These are phyloP conservation scores for Diaperis boleti DNA, from an alignment of 2,888 invertebrate genomes.

Conservation along the genomic window DNA sequence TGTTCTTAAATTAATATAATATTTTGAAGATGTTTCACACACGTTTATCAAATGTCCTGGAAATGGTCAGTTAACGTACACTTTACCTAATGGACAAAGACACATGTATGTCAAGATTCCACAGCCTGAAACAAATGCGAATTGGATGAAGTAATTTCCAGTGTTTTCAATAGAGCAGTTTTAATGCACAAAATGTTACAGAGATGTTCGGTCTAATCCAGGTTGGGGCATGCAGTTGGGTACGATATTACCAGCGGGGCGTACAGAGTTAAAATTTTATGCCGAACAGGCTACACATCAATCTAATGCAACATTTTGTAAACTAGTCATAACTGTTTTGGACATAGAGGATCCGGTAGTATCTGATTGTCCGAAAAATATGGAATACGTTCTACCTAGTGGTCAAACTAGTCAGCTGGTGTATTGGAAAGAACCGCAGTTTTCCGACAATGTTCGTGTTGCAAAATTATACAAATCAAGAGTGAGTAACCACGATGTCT, in stretches of 20 bases:
- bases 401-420: constrained; percentile 71
- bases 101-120: constrained; percentile 68
- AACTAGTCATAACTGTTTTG: constrained; percentile 71
- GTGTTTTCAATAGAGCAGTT: not conserved
- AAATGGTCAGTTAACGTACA: constrained; percentile 69
- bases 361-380: constrained; percentile 72
- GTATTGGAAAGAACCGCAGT: constrained; percentile 76
- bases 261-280: constrained; percentile 71
- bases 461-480: constrained; percentile 72
- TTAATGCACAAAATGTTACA: constrained; percentile 54
- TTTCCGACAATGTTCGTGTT: constrained; percentile 71
- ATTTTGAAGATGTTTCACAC: constrained; percentile 62
- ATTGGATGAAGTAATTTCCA: constrained; percentile 70
- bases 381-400: constrained; percentile 70
- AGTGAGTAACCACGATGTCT: too few species aligned
- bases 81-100: constrained; percentile 67
- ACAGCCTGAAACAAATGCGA: constrained; percentile 74
- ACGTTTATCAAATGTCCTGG: constrained; percentile 75
- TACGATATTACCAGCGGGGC: constrained; percentile 71
- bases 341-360: constrained; percentile 72
- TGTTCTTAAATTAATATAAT: not conserved
- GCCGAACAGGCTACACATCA: constrained; percentile 65
- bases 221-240: constrained; percentile 73
- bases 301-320: constrained; percentile 69
- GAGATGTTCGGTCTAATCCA: constrained; percentile 72